Evolutionary conservation across 2,113 vertebrate genomes (phyloP).

Genomic region (Myrmophylax atrothorax): DNA sequence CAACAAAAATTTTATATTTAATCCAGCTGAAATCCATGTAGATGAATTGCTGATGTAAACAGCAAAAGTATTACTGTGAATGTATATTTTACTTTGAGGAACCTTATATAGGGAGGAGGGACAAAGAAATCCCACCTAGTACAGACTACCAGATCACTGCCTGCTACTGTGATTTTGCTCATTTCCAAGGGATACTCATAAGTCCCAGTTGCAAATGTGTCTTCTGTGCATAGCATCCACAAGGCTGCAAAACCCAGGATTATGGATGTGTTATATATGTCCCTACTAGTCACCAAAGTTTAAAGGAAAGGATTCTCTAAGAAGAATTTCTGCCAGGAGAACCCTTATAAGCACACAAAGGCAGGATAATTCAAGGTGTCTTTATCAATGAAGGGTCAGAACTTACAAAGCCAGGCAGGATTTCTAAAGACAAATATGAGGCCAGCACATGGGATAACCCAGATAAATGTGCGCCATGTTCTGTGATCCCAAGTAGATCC

Average conservation of each 20-base stretch:
- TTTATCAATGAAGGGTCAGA: not conserved
- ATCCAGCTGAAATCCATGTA: not conserved
- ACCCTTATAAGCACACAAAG: not conserved
- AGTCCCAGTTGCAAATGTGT: not conserved
- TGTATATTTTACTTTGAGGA: not conserved
- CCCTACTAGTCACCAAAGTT: not conserved
- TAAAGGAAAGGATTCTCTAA: not conserved
- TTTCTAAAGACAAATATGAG: not conserved
- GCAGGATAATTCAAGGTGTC: not conserved
- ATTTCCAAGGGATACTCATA: not conserved
- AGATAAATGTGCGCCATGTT: fast-evolving
- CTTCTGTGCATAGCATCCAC: not conserved
- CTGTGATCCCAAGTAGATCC: not conserved
- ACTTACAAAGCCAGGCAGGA: not conserved
- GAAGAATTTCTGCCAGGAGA: not conserved
- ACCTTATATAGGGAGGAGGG: not conserved
- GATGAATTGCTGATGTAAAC: not conserved
- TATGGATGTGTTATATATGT: not conserved
- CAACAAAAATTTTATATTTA: not conserved
- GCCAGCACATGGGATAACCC: not conserved
- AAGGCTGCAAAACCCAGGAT: not conserved
- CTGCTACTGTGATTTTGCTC: not conserved
- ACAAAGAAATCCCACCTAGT: not conserved
- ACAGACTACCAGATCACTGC: not conserved
- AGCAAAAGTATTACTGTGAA: not conserved